These are phyloP conservation scores for Corvus hawaiiensis DNA, from an alignment of 2,113 vertebrate species.

Conservation along the genomic window DNA sequence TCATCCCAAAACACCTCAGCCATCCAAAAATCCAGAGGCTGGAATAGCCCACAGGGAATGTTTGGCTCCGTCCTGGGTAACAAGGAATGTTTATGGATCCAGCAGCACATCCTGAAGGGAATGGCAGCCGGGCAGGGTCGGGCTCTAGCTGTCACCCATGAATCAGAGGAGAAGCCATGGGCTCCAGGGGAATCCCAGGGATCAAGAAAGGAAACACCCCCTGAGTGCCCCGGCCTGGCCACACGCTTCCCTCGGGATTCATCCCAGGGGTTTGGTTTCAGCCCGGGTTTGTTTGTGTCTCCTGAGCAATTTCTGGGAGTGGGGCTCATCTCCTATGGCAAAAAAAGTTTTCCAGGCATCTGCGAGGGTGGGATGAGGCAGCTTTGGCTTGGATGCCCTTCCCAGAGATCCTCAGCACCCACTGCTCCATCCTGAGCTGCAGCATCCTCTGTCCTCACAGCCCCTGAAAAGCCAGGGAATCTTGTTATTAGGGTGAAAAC, in stretches of 20 bases:
- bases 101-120: neutral
- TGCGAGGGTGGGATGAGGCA: neutral
- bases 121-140: neutral
- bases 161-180: neutral
- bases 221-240: neutral
- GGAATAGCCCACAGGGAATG: neutral
- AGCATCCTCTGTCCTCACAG: neutral
- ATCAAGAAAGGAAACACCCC: neutral
- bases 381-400: neutral
- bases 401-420: neutral
- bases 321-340: neutral
- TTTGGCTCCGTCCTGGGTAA: neutral
- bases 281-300: neutral
- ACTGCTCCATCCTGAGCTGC: neutral
- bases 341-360: neutral
- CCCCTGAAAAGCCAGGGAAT: neutral
- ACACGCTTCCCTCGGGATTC: neutral
- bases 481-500: neutral
- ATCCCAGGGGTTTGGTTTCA: neutral
- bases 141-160: conserved; percentile 18
- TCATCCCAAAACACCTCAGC: neutral
- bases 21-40: neutral
- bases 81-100: neutral
- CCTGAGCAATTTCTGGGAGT: neutral
- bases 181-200: conserved; percentile 18